phyloP scores from a whole-genome alignment of 2,888 invertebrate genomes.

The Nomada fabriciana region DNA sequence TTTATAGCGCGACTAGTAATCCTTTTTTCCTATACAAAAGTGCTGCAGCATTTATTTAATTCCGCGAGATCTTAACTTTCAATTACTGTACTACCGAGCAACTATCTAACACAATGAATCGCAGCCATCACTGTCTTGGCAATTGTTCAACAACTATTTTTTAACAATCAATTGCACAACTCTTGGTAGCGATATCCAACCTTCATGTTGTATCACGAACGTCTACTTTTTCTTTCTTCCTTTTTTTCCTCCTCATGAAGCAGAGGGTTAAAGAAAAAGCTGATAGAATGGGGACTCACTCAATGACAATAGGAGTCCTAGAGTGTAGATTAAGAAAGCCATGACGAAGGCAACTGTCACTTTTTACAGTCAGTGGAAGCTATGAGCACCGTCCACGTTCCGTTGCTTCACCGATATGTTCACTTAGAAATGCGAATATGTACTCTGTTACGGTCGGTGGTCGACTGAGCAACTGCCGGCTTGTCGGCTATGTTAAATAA shows the following conservation, averaged over 20 bases:
- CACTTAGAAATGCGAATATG: conserved; percentile 55
- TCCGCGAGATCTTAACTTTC: too few relatives aligned
- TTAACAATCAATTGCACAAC: not conserved
- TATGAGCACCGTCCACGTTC: conserved; percentile 2
- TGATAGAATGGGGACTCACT: conserved; percentile 46
- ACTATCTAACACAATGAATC: too few relatives aligned
- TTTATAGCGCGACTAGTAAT: not conserved
- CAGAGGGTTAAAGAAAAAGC: not conserved
- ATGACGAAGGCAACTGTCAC: conserved; percentile 47
- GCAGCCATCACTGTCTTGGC: too few relatives aligned
- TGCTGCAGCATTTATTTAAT: too few relatives aligned
- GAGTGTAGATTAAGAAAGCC: conserved; percentile 37
- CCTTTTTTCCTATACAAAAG: too few relatives aligned
- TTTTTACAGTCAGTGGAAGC: conserved; percentile 28
- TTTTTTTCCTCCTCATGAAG: not conserved
- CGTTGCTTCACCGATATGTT: conserved; percentile 34
- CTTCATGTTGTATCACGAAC: not conserved
- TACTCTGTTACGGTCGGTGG: conserved; percentile 69
- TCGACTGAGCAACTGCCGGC: conserved; percentile 74
- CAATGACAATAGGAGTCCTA: conserved; percentile 43
- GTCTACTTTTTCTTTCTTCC: not conserved
- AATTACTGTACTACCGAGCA: too few relatives aligned
- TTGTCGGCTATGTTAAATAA: conserved; percentile 78
- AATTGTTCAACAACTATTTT: not conserved
- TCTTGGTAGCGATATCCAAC: not conserved